Evolutionary conservation across 2,888 invertebrate genomes (phyloP).

Genomic region (Drosophila suboccidentalis): DNA sequence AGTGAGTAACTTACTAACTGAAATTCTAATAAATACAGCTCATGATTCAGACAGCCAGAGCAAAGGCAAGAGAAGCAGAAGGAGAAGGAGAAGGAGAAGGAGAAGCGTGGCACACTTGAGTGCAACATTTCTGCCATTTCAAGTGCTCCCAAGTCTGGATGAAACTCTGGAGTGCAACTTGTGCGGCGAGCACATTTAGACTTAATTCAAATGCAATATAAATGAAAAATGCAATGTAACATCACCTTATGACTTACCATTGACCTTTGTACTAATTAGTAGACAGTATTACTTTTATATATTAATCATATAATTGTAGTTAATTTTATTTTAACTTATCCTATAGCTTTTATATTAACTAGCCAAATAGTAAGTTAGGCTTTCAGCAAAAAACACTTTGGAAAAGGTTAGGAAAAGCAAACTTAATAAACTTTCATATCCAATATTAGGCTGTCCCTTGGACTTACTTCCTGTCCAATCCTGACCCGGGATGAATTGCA

Average conservation of each 20-base stretch:
- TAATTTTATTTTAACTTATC: no score
- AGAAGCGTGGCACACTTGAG: conserved; percentile 41
- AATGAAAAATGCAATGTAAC: neutral
- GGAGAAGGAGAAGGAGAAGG: conserved; percentile 12
- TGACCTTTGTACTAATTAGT: conserved; percentile 14
- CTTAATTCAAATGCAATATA: conserved; percentile 39
- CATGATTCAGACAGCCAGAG: conserved; percentile 46
- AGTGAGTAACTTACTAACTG: conserved; percentile 46
- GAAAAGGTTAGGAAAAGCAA: neutral
- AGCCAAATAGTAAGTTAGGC: no score
- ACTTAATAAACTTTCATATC: neutral
- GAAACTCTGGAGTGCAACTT: conserved; percentile 29
- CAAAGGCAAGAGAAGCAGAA: neutral
- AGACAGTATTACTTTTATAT: conserved; percentile 5
- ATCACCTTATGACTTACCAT: neutral
- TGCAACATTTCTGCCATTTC: conserved; percentile 49
- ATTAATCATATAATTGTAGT: no score
- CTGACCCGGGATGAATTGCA: neutral
- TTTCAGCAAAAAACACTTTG: neutral
- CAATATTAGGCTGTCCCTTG: neutral
- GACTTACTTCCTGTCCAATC: conserved; percentile 3
- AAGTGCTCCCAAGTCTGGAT: conserved; percentile 27
- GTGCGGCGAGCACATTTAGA: conserved; percentile 44
- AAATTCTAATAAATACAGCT: conserved; percentile 68
- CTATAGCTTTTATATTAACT: neutral